Evolutionary conservation across 2,888 invertebrate species (phyloP).

Genomic region (Hermodice carunculata): DNA sequence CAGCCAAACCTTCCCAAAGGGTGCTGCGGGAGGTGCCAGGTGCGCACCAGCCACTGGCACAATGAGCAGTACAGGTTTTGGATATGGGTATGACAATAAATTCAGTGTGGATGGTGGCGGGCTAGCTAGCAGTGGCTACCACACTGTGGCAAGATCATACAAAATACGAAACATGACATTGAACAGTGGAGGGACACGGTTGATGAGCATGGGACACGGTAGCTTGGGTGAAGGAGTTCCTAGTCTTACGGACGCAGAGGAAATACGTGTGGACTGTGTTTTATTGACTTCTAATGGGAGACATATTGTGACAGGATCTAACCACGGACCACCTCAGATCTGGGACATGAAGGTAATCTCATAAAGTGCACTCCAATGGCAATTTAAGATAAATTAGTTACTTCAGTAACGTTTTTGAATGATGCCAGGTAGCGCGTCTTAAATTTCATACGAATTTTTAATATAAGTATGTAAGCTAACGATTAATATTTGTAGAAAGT

Average conservation of each 20-base stretch:
- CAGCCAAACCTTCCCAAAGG: no score
- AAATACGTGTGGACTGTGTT: conserved; percentile 68
- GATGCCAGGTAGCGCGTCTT: no score
- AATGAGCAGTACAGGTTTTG: not conserved
- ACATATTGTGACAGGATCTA: conserved; percentile 68
- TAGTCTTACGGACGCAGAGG: conserved; percentile 56
- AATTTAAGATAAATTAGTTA: no score
- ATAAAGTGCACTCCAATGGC: no score
- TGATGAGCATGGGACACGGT: conserved; percentile 16
- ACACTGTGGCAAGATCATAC: conserved; percentile 27
- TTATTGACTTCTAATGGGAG: conserved; percentile 63
- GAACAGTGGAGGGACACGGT: conserved; percentile 8
- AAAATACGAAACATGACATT: conserved; percentile 22
- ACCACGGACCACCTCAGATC: conserved; percentile 68
- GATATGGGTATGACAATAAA: not conserved
- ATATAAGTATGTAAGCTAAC: no score
- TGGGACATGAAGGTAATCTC: conserved; percentile 70
- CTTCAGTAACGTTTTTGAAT: no score
- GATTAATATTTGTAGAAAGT: no score
- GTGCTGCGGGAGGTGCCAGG: no score
- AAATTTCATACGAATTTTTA: no score
- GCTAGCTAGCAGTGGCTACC: conserved; percentile 14
- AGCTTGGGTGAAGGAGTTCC: conserved; percentile 1
- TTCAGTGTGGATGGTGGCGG: not conserved
- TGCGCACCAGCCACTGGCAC: conserved; percentile 9